phyloP scores from a whole-genome alignment of 1,140 invertebrate species.

The Mamestra configurata region DNA sequence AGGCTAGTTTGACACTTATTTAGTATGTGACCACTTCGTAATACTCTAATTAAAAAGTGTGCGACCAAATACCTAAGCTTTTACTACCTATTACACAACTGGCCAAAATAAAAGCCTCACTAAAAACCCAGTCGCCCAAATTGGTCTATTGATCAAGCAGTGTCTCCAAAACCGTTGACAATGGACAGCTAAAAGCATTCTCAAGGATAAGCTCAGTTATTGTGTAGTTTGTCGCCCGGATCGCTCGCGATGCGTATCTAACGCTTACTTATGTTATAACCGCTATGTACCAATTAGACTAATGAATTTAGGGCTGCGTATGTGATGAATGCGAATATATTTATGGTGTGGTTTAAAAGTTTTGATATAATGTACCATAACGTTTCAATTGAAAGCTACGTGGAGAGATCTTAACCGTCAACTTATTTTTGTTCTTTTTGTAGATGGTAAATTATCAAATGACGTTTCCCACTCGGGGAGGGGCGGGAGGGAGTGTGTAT shows the following conservation, averaged over 20 bases:
- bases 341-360: too few species aligned
- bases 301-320: slow-evolving; percentile 62
- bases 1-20: too few species aligned
- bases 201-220: slow-evolving; percentile 76
- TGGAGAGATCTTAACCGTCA: too few species aligned
- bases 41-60: too few species aligned
- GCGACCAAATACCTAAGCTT: background rate
- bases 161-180: slow-evolving; percentile 58
- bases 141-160: slow-evolving; percentile 21
- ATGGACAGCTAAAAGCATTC: slow-evolving; percentile 69
- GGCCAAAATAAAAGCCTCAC: slow-evolving; percentile 6
- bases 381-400: too few species aligned
- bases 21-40: background rate
- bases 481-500: too few species aligned
- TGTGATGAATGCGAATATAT: background rate
- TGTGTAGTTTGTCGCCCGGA: slow-evolving; percentile 71
- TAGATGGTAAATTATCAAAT: too few species aligned
- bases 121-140: background rate
- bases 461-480: too few species aligned
- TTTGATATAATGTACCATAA: too few species aligned
- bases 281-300: slow-evolving; percentile 75
- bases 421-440: too few species aligned
- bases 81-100: slow-evolving; percentile 15
- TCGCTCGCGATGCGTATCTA: slow-evolving; percentile 73
- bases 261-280: slow-evolving; percentile 66